phyloP scores from a whole-genome alignment of 2,888 invertebrate species.

The Synergus umbraculus region DNA sequence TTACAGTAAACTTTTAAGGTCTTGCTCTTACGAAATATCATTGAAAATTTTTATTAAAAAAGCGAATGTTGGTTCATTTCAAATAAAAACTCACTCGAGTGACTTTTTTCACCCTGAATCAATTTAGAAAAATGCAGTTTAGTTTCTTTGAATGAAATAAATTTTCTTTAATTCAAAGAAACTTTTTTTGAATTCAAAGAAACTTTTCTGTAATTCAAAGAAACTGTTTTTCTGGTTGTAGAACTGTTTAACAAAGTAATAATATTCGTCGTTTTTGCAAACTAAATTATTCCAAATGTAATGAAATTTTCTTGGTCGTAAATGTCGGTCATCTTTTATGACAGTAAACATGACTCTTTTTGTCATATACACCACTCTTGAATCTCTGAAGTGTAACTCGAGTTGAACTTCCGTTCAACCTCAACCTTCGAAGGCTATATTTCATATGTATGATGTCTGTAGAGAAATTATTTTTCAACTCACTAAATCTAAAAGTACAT shows the following conservation, averaged over 20 bases:
- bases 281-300: slow-evolving; percentile 21
- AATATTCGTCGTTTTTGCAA: background rate
- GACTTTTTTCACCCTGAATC: background rate
- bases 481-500: background rate
- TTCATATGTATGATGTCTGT: background rate
- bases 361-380: slow-evolving; percentile 28
- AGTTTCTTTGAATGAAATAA: no score
- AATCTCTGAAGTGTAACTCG: slow-evolving; percentile 31
- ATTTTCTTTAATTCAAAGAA: no score
- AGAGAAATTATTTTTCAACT: background rate
- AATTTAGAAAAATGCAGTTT: no score
- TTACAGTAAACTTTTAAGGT: background rate
- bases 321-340: slow-evolving; percentile 60
- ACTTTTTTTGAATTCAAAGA: no score
- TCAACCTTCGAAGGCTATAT: slow-evolving; percentile 28
- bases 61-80: background rate
- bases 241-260: background rate
- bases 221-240: no score
- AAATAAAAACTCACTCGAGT: slow-evolving; percentile 7
- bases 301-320: slow-evolving; percentile 53
- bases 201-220: no score
- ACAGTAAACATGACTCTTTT: slow-evolving; percentile 41
- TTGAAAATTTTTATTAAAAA: background rate
- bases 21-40: background rate
- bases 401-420: slow-evolving; percentile 39